A percentile compares a stretch with the other conserved stretches of the same genome.
Conservation (phyloP, 2,888 invertebrate species). For the Caenorhabditis sp. region DNA sequence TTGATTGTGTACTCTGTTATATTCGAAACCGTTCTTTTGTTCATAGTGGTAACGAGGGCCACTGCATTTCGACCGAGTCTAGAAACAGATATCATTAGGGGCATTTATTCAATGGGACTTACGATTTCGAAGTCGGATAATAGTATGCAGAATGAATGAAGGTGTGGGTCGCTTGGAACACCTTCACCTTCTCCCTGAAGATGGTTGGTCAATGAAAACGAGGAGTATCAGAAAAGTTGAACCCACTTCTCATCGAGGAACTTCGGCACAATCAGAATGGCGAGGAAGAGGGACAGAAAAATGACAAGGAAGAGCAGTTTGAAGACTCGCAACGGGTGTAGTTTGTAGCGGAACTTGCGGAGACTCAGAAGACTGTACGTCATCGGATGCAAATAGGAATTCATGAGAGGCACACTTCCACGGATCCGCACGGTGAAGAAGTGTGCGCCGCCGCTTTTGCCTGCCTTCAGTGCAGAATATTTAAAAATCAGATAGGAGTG, state of each 20-base stretch:
- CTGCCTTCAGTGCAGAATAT: too few species aligned
- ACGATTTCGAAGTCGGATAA: constrained; percentile 29
- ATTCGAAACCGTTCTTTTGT: constrained; percentile 23
- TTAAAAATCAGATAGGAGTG: too few species aligned
- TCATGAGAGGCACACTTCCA: too few species aligned
- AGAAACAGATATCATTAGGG: not conserved
- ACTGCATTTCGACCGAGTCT: constrained; percentile 30
- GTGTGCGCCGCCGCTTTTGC: too few species aligned
- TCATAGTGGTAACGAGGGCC: constrained; percentile 39
- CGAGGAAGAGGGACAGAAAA: not conserved
- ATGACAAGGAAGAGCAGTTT: not conserved
- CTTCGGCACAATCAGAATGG: not conserved
- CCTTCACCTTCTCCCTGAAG: constrained; percentile 8
- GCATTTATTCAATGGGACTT: not conserved
- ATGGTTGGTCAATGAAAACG: too few species aligned
- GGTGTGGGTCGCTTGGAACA: constrained; percentile 10
- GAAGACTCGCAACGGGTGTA: constrained; percentile 4
- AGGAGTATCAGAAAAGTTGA: too few species aligned
- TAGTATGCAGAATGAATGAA: constrained; percentile 28
- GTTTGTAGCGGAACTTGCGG: constrained; percentile 2
- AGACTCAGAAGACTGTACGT: not conserved
- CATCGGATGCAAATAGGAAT: constrained; percentile 10
- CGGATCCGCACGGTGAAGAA: too few species aligned
- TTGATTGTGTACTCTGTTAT: constrained; percentile 26
- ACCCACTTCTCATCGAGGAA: not conserved